Percentiles rank a stretch among this genome's conserved stretches.
These are phyloP conservation scores for Dipodomys spectabilis DNA, from an alignment of 2,113 vertebrate genomes.

Conservation along the genomic window DNA sequence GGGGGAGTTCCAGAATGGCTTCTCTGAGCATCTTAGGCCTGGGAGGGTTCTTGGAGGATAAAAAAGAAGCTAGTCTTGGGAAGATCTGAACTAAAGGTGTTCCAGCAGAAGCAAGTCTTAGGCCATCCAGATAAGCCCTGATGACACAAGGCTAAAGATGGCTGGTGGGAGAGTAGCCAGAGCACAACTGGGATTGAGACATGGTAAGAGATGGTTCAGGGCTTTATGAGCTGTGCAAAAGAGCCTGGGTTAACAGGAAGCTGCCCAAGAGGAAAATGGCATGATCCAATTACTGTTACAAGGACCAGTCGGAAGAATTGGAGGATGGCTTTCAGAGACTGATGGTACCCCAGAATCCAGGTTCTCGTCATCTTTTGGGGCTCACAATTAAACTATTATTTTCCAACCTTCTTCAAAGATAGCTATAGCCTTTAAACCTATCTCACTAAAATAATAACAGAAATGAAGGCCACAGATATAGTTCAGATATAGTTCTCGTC, in stretches of 20 bases:
- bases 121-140: background rate
- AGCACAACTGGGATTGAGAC: background rate
- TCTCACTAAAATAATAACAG: background rate
- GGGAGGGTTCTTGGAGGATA: background rate
- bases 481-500: too few species aligned
- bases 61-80: background rate
- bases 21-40: background rate
- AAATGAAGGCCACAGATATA: background rate
- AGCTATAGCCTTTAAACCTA: background rate
- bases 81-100: background rate
- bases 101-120: background rate
- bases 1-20: background rate
- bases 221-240: background rate
- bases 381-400: background rate
- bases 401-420: background rate
- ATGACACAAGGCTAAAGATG: background rate
- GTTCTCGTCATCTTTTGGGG: background rate
- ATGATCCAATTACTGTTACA: background rate
- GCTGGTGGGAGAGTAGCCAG: background rate
- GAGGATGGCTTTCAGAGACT: background rate
- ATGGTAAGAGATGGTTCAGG: background rate
- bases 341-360: too few species aligned
- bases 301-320: background rate
- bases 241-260: background rate
- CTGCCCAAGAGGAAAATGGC: background rate